Percentiles rank a stretch among this genome's conserved stretches.
Evolutionary conservation across 2,888 invertebrate species (phyloP).

Genomic region (Microdon myrmicae): DNA sequence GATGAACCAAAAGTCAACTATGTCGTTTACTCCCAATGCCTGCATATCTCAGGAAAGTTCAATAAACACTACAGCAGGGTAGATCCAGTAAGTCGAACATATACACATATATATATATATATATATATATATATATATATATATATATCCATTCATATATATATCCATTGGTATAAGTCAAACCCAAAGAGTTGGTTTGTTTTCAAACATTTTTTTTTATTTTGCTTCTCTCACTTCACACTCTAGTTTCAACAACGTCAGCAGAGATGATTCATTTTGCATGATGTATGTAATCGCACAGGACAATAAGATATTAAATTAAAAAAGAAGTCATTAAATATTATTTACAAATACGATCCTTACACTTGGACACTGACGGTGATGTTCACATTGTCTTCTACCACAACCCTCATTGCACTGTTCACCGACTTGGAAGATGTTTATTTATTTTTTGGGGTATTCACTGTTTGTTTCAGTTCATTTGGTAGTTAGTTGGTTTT

Average conservation of each 20-base stretch:
- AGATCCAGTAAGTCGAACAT: no score
- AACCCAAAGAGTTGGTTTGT: no score
- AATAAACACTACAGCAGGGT: no score
- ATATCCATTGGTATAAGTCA: no score
- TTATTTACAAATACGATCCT: slow-evolving; percentile 42
- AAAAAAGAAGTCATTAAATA: slow-evolving; percentile 39
- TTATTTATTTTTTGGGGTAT: slow-evolving; percentile 50
- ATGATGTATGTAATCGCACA: slow-evolving; percentile 29
- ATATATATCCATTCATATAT: no score
- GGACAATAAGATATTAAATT: slow-evolving; percentile 34
- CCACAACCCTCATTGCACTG: slow-evolving; percentile 47
- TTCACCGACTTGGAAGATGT: no score
- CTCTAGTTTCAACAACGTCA: slow-evolving; percentile 42
- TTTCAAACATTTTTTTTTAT: slow-evolving; percentile 31
- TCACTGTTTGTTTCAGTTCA: slow-evolving; percentile 19
- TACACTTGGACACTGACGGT: slow-evolving; percentile 18
- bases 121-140: no score
- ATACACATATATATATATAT: no score
- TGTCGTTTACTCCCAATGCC: no score
- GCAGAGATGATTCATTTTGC: slow-evolving; percentile 24
- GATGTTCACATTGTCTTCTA: slow-evolving; percentile 15
- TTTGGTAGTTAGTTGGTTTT: slow-evolving; percentile 24
- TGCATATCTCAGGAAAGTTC: no score
- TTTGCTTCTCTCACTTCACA: slow-evolving; percentile 38
- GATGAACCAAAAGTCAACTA: no score